phyloP scores from a whole-genome alignment of 2,888 invertebrate species.

The Cosmopolites sordidus region DNA sequence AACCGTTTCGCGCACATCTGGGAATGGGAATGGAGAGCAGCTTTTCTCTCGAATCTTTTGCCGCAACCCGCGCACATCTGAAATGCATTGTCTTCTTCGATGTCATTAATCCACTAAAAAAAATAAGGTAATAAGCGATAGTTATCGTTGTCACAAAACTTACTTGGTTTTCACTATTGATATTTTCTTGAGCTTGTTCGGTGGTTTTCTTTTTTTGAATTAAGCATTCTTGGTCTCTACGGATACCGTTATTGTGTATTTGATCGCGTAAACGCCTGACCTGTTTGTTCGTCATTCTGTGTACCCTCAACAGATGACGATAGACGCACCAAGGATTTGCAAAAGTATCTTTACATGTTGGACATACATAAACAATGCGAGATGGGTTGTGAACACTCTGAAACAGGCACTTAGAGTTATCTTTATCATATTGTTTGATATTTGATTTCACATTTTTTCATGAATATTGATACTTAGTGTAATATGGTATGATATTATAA shows the following conservation, averaged over 20 bases:
- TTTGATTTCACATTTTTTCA: too few relatives aligned
- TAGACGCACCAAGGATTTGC: constrained; percentile 74
- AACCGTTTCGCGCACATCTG: constrained; percentile 61
- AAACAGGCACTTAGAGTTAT: too few relatives aligned
- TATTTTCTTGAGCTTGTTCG: constrained; percentile 48
- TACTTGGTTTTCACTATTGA: constrained; percentile 56
- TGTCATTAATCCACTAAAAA: constrained; percentile 61
- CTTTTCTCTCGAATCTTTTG: constrained; percentile 67
- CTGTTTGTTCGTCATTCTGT: constrained; percentile 65
- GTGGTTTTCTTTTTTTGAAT: constrained; percentile 51
- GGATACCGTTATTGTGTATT: constrained; percentile 63
- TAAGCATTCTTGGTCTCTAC: constrained; percentile 56
- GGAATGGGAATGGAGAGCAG: constrained; percentile 67
- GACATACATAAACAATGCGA: constrained; percentile 70
- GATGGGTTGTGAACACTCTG: constrained; percentile 57
- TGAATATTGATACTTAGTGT: too few relatives aligned
- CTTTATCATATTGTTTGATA: too few relatives aligned
- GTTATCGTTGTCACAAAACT: not conserved
- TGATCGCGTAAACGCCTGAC: constrained; percentile 63
- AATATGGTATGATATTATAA: too few relatives aligned
- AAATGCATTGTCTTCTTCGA: constrained; percentile 59
- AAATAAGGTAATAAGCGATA: not conserved
- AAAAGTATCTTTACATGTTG: constrained; percentile 72
- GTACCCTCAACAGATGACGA: constrained; percentile 71
- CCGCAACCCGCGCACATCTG: constrained; percentile 66